Evolutionary conservation across 2,797 vertebrate genomes (phyloP).

Genomic region (Hirundo rustica): DNA sequence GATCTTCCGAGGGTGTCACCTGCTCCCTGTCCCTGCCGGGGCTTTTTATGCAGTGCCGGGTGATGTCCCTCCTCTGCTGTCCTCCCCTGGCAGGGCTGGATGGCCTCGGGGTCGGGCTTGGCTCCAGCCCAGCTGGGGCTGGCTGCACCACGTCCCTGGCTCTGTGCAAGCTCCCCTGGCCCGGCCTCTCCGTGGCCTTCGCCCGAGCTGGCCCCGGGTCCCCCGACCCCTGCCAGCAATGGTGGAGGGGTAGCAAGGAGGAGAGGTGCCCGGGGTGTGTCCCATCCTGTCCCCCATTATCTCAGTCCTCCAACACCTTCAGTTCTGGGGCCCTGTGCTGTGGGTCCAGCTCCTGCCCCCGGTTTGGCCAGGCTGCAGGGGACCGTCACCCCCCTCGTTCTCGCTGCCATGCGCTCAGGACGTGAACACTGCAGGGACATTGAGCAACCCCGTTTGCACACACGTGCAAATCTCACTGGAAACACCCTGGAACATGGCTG

Average conservation of each 20-base stretch:
- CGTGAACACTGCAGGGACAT: not conserved
- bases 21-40: not conserved
- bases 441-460: not conserved
- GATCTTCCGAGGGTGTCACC: not conserved
- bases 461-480: not conserved
- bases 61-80: not conserved
- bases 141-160: fast-evolving
- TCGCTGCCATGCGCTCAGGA: not conserved
- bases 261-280: not conserved
- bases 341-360: not conserved
- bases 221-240: not conserved
- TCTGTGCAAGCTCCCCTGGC: not conserved
- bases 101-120: fast-evolving
- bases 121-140: not conserved
- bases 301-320: too few species aligned
- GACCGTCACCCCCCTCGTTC: not conserved
- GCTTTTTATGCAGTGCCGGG: not conserved
- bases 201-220: not conserved
- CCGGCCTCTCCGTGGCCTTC: not conserved
- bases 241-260: not conserved
- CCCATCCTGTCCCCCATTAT: too few species aligned
- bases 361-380: not conserved
- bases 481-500: not conserved
- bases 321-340: not conserved
- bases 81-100: not conserved